Evolutionary conservation across 2,797 vertebrate species (phyloP).

Genomic region (Sciurus carolinensis): DNA sequence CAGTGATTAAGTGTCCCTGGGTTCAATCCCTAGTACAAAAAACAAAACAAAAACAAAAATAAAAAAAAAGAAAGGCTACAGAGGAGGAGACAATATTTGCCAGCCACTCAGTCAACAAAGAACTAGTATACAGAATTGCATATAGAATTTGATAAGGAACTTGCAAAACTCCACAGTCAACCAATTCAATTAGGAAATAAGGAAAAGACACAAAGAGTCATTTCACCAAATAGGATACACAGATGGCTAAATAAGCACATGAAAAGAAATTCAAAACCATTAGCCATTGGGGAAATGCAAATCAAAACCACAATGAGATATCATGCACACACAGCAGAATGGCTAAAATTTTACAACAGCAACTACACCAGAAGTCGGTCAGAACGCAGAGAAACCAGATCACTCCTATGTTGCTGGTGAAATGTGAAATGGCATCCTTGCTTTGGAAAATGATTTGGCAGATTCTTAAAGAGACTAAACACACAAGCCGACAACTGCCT

Average conservation of each 20-base stretch:
- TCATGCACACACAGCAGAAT: neutral
- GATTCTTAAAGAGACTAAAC: neutral
- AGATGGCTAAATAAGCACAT: conserved; percentile 31
- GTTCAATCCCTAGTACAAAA: neutral
- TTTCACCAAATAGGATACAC: conserved; percentile 25
- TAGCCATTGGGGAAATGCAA: conserved; percentile 20
- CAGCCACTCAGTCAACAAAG: neutral
- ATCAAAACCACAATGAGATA: conserved; percentile 12
- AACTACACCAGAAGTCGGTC: neutral
- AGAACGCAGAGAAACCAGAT: neutral
- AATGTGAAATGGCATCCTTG: neutral
- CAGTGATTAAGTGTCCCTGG: no score
- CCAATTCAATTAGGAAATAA: conserved; percentile 8
- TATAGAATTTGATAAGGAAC: neutral
- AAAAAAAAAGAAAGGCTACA: neutral
- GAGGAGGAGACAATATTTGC: neutral
- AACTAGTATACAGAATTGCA: neutral
- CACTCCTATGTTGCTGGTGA: no score
- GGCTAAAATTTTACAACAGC: neutral
- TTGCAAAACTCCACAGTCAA: neutral
- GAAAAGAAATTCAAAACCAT: conserved; percentile 33
- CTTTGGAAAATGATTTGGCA: neutral
- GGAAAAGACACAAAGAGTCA: neutral
- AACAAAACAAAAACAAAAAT: neutral
- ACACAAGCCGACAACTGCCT: neutral